Base-by-base conservation (phyloP, 2,888 invertebrate genomes). In the Drosophila ezoana region DNA sequence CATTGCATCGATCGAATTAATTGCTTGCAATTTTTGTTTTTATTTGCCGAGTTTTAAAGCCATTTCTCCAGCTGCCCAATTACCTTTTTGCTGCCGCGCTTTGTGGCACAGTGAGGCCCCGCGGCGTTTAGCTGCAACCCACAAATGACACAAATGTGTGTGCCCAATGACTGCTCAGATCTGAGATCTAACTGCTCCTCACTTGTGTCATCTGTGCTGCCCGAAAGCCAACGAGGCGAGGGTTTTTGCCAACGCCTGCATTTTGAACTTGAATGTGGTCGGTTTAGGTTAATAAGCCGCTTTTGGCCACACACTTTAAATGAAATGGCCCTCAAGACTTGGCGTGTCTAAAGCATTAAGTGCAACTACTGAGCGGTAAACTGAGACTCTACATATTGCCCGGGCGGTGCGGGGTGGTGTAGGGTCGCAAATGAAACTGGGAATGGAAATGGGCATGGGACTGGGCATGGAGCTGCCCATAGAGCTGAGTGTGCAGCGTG, bases 241-340 rank as follows among this genome's bases (percentile, higher is more conserved):
- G 48, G 44, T 37, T 53, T 64, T 35, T 53, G 51, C 41, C 58
- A 72, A 44, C 37, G 43, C 47, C n/a, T 44, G 40, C 33, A n/a
- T 20, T 37, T 32, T 35, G 37, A 23, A 28, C n/a, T 45, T 53
- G 45, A 48, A 14, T 20, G 10, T 32, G 18, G 45, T 9, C 10
- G 20, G 59, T 67, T 65, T 72, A 69, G 84, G 78, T 63, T 83
- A 86, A 83, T 87, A 81, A 87, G 81, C 81, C 58, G 85, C 85
- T 87, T 87, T 87, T 49, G 74, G 71, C 49, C 66, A 56, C 67
- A 64, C 67, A 66, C 57, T 72, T 66, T 48, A 43, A 75, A 62
- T 68, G 72, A 57, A 56, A 52, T 57, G 63, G 18, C 33, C 37
- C 41, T 40, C 10, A 35, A 48, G 38, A 9, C 35, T 16, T 40